Conservation (phyloP, 2,797 vertebrate species). For the Podargus strigoides region DNA sequence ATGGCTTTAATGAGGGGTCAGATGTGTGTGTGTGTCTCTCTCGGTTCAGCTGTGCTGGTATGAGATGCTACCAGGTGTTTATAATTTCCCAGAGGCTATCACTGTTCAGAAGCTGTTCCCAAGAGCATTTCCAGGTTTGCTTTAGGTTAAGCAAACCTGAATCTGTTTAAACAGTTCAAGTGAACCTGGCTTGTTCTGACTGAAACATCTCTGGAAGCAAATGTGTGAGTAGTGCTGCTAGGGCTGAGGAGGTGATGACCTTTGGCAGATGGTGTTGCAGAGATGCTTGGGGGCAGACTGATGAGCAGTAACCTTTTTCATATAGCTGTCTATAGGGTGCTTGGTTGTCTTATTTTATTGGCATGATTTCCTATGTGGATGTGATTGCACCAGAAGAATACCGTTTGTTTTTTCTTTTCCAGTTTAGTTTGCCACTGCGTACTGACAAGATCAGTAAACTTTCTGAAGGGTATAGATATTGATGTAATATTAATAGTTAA, state of each 20-base stretch:
- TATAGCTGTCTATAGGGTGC: neutral
- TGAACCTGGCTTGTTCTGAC: neutral
- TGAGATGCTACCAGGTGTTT: neutral
- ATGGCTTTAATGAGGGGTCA: neutral
- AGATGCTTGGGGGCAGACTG: slow-evolving; percentile 16
- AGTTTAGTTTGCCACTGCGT: neutral
- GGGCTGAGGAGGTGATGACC: slow-evolving; percentile 7
- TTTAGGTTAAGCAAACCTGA: neutral
- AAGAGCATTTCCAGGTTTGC: neutral
- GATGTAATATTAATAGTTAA: neutral
- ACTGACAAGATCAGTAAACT: neutral
- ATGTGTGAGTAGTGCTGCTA: neutral
- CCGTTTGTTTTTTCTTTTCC: neutral
- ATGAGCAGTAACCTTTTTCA: neutral
- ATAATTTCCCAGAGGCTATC: neutral
- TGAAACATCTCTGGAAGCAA: neutral
- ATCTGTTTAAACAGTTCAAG: neutral
- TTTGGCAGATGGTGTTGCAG: slow-evolving; percentile 28
- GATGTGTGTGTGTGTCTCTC: neutral
- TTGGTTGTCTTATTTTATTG: neutral
- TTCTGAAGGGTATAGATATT: neutral
- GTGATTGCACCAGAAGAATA: neutral
- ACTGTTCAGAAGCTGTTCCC: neutral
- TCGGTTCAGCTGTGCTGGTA: neutral
- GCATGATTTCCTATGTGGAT: neutral